Base-by-base conservation (phyloP, 2,797 vertebrate genomes). In the Gobio occitaniae region DNA sequence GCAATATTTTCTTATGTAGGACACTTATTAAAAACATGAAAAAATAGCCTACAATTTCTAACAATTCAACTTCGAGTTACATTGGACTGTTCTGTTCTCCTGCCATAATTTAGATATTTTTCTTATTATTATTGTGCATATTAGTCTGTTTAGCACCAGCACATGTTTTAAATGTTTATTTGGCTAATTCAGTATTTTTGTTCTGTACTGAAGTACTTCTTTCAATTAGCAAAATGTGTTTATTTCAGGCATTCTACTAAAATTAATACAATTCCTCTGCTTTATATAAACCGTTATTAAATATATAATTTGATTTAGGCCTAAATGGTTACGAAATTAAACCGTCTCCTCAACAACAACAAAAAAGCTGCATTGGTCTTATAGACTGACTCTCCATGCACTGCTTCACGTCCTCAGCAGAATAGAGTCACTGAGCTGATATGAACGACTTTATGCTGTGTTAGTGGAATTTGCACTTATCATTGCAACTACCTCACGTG, bases 391-490 rank as follows among this genome's bases (percentile, higher is more conserved):
- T 54, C 47, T 68, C 17, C 41, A 50, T 74, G 29, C 47, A 72
- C 69, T 83, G 80, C 29, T 83, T 88, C 82, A 86, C 36, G 41
- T 65, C 59, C 69, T 68, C 25, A n/a, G 83, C 47, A 69, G 82
- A 76, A 87, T 59, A 47, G 79, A 84, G 66, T 38, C 59, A 79
- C 44, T 80, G 83, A 84, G 76, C 77, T 80, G 68, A 83, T 83
- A 77, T 82, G 38, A 85, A 76, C 80, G 56, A 74, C 29, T 25
- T 69, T 15, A 72, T 71, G 84, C 82, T 83, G 88, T 68, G 78
- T 52, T 74, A 68, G 63, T 68, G 59, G 83, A 85, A 82, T 78
- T 77, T 81, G n/a, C 78, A 52, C 85, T 86, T 87, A 88, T 89
- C 84, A 21, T 56, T 86, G 59, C 13, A 29, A 69, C 72, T 70